Evolutionary conservation across 92 coral and sea anemone genomes (phyloP).

Genomic region (Phenganax stokvisi): DNA sequence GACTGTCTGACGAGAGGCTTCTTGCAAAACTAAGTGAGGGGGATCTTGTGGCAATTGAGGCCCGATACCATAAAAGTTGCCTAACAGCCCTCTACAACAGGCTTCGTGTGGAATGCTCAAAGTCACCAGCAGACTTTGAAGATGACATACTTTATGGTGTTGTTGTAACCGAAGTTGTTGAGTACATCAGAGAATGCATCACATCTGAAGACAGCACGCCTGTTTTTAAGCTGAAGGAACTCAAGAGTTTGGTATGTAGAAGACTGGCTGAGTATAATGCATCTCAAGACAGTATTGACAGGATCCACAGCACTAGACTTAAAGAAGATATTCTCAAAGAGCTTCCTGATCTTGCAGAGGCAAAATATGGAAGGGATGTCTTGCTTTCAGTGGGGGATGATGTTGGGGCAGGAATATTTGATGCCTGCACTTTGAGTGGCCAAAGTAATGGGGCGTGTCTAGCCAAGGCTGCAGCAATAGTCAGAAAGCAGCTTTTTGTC

Average conservation of each 20-base stretch:
- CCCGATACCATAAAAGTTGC: slow-evolving; percentile 24
- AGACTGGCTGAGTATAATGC: slow-evolving; percentile 15
- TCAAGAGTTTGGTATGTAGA: background rate
- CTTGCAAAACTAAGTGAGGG: slow-evolving; percentile 28
- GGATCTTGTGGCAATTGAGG: slow-evolving; percentile 19
- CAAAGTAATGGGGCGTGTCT: slow-evolving; percentile 3
- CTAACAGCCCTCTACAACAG: slow-evolving; percentile 22
- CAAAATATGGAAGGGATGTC: slow-evolving; percentile 31
- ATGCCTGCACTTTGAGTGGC: slow-evolving; percentile 9
- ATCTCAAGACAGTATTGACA: background rate
- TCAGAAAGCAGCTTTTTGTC: slow-evolving; percentile 21
- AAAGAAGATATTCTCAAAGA: slow-evolving; percentile 38
- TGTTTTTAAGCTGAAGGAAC: slow-evolving; percentile 16
- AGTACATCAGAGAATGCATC: slow-evolving; percentile 1
- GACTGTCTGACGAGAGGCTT: slow-evolving; percentile 4
- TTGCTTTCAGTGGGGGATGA: slow-evolving; percentile 12
- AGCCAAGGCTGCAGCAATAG: background rate
- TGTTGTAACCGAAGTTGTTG: slow-evolving; percentile 11
- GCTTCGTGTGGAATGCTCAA: slow-evolving; percentile 14
- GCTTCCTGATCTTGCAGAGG: slow-evolving; percentile 36
- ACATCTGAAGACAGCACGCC: slow-evolving; percentile 4
- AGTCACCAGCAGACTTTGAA: slow-evolving; percentile 19
- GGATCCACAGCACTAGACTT: slow-evolving; percentile 24
- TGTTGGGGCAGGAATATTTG: slow-evolving; percentile 20
- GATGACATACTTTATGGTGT: slow-evolving; percentile 14